Conservation (phyloP, 2,797 vertebrate genomes). For the Sciurus carolinensis region DNA sequence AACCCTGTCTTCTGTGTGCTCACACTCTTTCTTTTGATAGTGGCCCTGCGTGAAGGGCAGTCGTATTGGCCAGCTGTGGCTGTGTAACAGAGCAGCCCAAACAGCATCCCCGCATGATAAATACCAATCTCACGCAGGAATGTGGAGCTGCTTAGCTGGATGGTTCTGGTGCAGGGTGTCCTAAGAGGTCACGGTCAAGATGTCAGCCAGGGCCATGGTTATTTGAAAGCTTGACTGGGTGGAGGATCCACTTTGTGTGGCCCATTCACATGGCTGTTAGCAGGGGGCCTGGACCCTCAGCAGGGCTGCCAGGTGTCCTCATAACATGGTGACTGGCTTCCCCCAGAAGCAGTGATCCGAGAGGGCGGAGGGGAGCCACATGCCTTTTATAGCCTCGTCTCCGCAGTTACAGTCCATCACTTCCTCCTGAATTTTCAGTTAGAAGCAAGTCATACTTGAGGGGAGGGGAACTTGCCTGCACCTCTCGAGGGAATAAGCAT, state of each 20-base stretch:
- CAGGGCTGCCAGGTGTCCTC: neutral
- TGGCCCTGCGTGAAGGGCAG: neutral
- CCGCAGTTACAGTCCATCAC: neutral
- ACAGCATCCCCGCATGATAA: neutral
- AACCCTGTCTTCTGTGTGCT: fast-evolving
- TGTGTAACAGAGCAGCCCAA: neutral
- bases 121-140: neutral
- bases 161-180: neutral
- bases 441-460: neutral
- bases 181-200: neutral
- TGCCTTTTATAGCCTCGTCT: neutral
- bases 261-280: neutral
- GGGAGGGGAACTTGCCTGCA: neutral
- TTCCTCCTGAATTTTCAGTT: neutral
- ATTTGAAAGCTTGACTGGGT: neutral
- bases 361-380: neutral
- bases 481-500: neutral
- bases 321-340: fast-evolving
- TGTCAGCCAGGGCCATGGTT: neutral
- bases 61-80: neutral
- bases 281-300: neutral
- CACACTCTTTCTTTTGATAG: neutral
- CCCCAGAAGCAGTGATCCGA: neutral
- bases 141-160: neutral
- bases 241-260: fast-evolving